phyloP scores from a whole-genome alignment of 2,113 vertebrate species.

The Pitta sordida region DNA sequence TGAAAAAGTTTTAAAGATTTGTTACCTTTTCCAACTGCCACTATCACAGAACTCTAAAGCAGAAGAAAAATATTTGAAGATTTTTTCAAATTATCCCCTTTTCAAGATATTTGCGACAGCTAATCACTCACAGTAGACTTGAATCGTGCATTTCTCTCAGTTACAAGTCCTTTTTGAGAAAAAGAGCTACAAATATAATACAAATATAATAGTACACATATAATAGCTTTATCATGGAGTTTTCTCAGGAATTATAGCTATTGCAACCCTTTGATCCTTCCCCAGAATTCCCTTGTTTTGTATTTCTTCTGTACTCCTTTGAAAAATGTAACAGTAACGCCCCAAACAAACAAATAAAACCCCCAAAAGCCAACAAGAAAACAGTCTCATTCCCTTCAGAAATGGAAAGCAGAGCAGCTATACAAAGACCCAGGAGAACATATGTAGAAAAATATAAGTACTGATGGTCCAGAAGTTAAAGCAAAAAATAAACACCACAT shows the following conservation, averaged over 20 bases:
- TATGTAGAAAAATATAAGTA: not conserved
- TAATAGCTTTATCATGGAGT: not conserved
- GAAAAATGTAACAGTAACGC: not conserved
- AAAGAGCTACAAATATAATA: not conserved
- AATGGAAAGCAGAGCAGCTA: not conserved
- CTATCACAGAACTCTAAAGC: not conserved
- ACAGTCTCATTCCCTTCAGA: not conserved
- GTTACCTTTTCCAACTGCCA: not conserved
- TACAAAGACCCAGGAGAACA: not conserved
- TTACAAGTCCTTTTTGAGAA: not conserved
- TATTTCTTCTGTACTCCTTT: not conserved
- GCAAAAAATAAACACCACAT: not conserved
- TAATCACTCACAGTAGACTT: not conserved
- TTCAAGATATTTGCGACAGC: not conserved
- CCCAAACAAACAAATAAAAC: accelerated
- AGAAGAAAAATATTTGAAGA: not conserved
- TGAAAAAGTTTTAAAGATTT: not conserved
- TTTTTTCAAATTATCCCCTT: not conserved
- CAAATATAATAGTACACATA: too few relatives aligned
- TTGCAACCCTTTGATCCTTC: not conserved
- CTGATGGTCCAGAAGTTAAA: not conserved
- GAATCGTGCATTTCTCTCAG: not conserved
- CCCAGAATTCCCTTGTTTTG: not conserved
- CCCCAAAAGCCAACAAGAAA: not conserved
- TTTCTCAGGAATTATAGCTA: not conserved